phyloP scores from a whole-genome alignment of 2,113 vertebrate species.

The Clarias batrachus region DNA sequence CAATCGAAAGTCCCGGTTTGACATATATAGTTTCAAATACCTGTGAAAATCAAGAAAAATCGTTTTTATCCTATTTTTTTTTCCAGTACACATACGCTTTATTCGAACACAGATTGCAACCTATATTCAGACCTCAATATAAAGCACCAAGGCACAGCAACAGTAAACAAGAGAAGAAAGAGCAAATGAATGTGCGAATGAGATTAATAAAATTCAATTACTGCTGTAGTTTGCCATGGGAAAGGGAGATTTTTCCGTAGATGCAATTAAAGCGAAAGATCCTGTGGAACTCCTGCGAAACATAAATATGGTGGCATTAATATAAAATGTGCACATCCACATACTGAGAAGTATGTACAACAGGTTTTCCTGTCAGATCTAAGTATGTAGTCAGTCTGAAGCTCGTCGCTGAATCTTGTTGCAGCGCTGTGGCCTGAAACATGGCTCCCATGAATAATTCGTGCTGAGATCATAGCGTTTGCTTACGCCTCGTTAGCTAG shows the following conservation, averaged over 20 bases:
- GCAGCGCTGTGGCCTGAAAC: slow-evolving; percentile 61
- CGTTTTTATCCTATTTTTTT: neutral
- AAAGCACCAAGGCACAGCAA: neutral
- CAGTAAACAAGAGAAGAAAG: neutral
- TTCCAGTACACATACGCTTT: neutral
- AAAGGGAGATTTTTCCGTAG: slow-evolving; percentile 10
- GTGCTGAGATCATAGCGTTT: slow-evolving; percentile 70
- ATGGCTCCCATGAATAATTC: slow-evolving; percentile 73
- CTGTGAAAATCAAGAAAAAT: neutral
- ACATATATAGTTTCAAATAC: neutral
- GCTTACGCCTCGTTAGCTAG: slow-evolving; percentile 72
- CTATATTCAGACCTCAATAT: neutral
- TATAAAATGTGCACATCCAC: slow-evolving; percentile 8
- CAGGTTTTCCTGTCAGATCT: slow-evolving; percentile 12
- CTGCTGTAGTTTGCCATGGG: neutral
- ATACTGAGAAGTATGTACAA: slow-evolving; percentile 29
- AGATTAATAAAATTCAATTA: slow-evolving; percentile 28
- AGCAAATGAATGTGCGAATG: slow-evolving; percentile 19
- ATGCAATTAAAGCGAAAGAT: slow-evolving; percentile 18
- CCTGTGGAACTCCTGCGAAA: slow-evolving; percentile 9
- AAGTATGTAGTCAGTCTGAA: slow-evolving; percentile 8
- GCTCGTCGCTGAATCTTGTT: slow-evolving; percentile 38
- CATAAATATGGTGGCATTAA: neutral
- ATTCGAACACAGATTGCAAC: neutral
- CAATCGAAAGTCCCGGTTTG: too few species aligned